phyloP scores from a whole-genome alignment of 1,140 invertebrate species.

The Chrysoperla carnea region DNA sequence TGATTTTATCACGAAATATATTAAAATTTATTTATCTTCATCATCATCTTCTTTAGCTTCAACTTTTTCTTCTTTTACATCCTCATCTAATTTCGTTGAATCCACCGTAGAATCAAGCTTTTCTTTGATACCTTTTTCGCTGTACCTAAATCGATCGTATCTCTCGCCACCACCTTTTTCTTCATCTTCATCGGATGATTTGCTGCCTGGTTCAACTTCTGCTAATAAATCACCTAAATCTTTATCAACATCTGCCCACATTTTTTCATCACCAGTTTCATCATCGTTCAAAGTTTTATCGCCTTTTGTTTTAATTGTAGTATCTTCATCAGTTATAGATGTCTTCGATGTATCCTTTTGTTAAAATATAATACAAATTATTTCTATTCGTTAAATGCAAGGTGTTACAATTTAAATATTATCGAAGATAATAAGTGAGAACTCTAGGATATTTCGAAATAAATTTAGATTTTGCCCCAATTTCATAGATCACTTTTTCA shows the following conservation, averaged over 20 bases:
- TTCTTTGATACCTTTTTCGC: neutral
- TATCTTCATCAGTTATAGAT: conserved; percentile 10
- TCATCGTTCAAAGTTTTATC: conserved; percentile 20
- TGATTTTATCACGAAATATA: neutral
- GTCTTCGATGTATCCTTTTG: conserved; percentile 23
- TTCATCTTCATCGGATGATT: conserved; percentile 54
- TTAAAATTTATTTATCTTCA: neutral
- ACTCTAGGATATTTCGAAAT: too few relatives aligned
- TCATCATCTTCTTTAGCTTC: neutral
- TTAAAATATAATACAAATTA: conserved; percentile 22
- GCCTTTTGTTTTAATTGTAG: conserved; percentile 8
- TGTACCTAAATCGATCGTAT: conserved; percentile 15
- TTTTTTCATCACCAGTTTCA: conserved; percentile 39
- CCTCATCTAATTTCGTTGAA: neutral
- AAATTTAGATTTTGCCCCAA: too few relatives aligned
- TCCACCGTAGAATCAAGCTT: neutral
- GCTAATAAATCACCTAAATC: conserved; percentile 48
- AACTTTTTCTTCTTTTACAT: neutral
- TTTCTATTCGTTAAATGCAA: too few relatives aligned
- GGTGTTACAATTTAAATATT: too few relatives aligned
- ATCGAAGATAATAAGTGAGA: too few relatives aligned
- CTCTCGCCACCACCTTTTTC: conserved; percentile 27
- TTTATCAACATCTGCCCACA: conserved; percentile 59
- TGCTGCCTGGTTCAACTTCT: conserved; percentile 39
- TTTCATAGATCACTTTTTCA: too few relatives aligned